Percentiles rank a stretch among this genome's conserved stretches.
Conservation (phyloP, 2,113 vertebrate species). For the Ivindomyrus marchei region DNA sequence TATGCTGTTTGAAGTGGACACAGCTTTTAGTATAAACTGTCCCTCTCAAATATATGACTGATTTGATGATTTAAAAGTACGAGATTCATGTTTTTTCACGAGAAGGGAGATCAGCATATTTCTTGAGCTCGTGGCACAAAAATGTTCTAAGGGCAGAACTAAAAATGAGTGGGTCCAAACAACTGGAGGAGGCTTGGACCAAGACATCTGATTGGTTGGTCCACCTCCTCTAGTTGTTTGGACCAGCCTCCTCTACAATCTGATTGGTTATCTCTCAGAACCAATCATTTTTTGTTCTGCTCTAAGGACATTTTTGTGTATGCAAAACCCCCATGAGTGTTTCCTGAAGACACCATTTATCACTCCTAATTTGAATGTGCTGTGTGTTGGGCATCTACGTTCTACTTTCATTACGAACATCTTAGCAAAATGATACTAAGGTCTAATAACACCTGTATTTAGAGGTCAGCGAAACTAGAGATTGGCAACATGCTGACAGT, state of each 20-base stretch:
- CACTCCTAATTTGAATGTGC: not conserved
- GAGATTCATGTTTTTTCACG: not conserved
- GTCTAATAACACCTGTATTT: not conserved
- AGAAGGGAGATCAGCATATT: not conserved
- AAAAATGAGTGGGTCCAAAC: not conserved
- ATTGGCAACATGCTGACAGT: not conserved
- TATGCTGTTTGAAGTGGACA: not conserved
- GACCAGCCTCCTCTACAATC: not conserved
- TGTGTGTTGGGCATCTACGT: not conserved
- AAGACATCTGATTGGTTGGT: not conserved
- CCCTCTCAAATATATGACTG: not conserved
- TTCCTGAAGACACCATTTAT: not conserved
- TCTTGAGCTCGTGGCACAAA: not conserved
- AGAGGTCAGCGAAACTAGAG: not conserved
- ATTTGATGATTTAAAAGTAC: not conserved
- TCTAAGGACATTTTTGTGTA: not conserved
- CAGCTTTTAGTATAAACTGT: not conserved
- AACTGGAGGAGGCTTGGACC: not conserved
- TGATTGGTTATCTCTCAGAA: not conserved
- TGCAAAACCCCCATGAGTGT: not conserved
- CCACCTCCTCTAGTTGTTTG: not conserved
- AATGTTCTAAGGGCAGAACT: not conserved
- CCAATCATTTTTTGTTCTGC: not conserved
- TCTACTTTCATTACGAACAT: not conserved
- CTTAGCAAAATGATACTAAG: not conserved